Evolutionary conservation across 1,140 invertebrate genomes (phyloP).

Genomic region (Cydia pomonella): DNA sequence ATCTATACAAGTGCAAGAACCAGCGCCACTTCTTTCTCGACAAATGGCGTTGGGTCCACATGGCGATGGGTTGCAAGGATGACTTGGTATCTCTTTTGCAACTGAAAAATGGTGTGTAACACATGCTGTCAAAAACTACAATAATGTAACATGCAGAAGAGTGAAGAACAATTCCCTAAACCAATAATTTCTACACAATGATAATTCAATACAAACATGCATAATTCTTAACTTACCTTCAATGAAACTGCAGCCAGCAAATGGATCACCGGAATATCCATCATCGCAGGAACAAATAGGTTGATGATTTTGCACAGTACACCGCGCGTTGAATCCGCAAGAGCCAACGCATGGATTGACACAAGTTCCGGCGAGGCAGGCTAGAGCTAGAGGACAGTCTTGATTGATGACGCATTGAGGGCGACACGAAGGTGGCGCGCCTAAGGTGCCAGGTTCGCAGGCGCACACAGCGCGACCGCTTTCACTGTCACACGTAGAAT

Average conservation of each 20-base stretch:
- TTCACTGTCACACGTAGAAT: constrained; percentile 87
- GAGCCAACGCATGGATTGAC: constrained; percentile 91
- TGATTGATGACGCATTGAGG: constrained; percentile 90
- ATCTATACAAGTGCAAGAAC: constrained; percentile 89
- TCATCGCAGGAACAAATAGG: constrained; percentile 89
- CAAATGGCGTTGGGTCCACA: constrained; percentile 91
- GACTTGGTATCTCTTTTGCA: constrained; percentile 69
- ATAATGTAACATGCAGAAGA: constrained; percentile 25
- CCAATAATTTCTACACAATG: constrained; percentile 38
- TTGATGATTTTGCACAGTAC: constrained; percentile 88
- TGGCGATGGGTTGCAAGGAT: constrained; percentile 91
- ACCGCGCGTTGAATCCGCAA: constrained; percentile 91
- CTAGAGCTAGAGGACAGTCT: constrained; percentile 88
- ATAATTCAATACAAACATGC: constrained; percentile 43
- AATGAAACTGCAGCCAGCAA: constrained; percentile 85
- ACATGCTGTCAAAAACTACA: constrained; percentile 44
- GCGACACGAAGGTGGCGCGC: constrained; percentile 89
- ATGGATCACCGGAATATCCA: constrained; percentile 91
- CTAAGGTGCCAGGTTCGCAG: constrained; percentile 89
- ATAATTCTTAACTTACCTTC: constrained; percentile 81
- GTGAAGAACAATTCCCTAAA: constrained; percentile 17
- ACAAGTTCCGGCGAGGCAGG: constrained; percentile 89
- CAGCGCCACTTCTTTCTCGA: constrained; percentile 87
- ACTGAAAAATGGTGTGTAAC: constrained; percentile 72
- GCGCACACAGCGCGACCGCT: constrained; percentile 87